Percentiles rank a stretch among this genome's conserved stretches.
Evolutionary conservation across 1,140 invertebrate species (phyloP).

Genomic region (Thrips palmi): DNA sequence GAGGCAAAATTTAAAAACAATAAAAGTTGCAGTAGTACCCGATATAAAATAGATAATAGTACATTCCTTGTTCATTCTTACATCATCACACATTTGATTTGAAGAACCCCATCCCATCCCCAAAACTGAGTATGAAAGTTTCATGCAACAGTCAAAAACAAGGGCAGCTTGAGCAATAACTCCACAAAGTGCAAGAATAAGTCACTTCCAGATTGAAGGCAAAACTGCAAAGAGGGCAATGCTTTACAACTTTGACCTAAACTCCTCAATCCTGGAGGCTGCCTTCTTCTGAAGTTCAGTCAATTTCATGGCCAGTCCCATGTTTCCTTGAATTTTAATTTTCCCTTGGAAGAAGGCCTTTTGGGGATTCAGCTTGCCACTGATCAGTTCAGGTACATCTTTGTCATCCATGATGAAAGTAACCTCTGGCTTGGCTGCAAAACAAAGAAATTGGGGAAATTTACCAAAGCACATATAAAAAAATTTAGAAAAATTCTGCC

Average conservation of each 20-base stretch:
- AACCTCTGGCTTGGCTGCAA: constrained; percentile 71
- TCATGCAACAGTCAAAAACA: too few species aligned
- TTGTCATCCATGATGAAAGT: constrained; percentile 73
- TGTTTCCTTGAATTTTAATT: constrained; percentile 88
- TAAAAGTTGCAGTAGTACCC: too few species aligned
- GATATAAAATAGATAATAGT: too few species aligned
- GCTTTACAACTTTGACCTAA: constrained; percentile 55
- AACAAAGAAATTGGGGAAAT: constrained; percentile 11
- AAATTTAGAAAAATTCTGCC: not conserved
- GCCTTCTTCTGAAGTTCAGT: constrained; percentile 63
- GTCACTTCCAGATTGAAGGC: not conserved
- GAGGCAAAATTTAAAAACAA: too few species aligned
- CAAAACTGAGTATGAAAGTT: too few species aligned
- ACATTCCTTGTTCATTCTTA: too few species aligned
- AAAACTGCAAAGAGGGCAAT: not conserved
- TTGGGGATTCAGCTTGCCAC: constrained; percentile 81
- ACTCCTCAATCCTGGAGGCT: constrained; percentile 45
- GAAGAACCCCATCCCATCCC: too few species aligned
- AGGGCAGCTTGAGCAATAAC: too few species aligned
- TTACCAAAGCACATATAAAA: not conserved
- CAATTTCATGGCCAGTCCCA: constrained; percentile 88
- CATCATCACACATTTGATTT: too few species aligned
- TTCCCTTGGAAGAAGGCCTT: constrained; percentile 97
- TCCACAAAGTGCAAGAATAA: not conserved
- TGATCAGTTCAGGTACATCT: constrained; percentile 70